Evolutionary conservation across 92 coral and sea anemone species (phyloP).

Genomic region (Epizoanthus stellaris): DNA sequence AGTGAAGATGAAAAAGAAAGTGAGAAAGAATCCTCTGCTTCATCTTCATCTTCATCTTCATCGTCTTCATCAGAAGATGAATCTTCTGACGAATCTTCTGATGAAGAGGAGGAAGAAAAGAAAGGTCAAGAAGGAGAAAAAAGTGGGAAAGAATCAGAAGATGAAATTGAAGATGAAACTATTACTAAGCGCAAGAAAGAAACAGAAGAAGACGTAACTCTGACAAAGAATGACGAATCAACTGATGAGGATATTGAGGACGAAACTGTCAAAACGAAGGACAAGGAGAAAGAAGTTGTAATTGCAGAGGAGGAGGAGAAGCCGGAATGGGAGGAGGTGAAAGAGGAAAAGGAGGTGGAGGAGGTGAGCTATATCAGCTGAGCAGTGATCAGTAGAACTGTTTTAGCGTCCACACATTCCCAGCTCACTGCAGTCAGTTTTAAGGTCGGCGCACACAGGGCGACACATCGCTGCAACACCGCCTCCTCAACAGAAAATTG

Average conservation of each 20-base stretch:
- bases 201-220: conserved; percentile 12
- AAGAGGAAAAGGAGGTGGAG: conserved; percentile 39
- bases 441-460: too few species aligned
- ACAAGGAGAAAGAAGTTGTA: not conserved
- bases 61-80: not conserved
- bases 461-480: too few species aligned
- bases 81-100: not conserved
- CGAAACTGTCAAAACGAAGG: not conserved
- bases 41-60: conserved; percentile 12
- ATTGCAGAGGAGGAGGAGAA: not conserved
- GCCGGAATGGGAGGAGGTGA: conserved; percentile 33
- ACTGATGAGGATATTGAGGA: not conserved
- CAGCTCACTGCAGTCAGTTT: not conserved
- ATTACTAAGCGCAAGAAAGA: conserved; percentile 45
- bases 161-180: conserved; percentile 68
- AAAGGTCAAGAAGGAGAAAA: conserved; percentile 37
- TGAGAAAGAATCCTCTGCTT: conserved; percentile 22
- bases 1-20: conserved; percentile 46
- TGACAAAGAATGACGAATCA: not conserved
- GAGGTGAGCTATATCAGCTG: conserved; percentile 47
- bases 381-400: not conserved
- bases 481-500: too few species aligned
- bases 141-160: conserved; percentile 54
- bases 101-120: conserved; percentile 40
- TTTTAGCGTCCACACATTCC: conserved; percentile 1